A percentile compares a stretch with the other conserved stretches of the same genome.
Conservation (phyloP, 1,140 invertebrate genomes). For the Tetramorium alpestre region DNA sequence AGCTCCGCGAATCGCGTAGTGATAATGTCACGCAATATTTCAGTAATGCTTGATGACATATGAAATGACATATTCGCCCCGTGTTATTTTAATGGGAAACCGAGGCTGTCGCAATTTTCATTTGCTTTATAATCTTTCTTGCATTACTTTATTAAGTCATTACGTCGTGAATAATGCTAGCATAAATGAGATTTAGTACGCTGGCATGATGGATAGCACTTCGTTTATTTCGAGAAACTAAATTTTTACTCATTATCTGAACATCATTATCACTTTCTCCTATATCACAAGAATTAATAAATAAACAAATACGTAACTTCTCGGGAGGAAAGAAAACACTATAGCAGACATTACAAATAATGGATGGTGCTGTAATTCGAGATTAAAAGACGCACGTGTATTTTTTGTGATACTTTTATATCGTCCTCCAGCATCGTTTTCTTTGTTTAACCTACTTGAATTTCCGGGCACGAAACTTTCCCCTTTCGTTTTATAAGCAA, state of each 20-base stretch:
- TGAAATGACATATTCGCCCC: background rate
- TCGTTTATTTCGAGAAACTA: background rate
- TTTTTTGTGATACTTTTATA: background rate
- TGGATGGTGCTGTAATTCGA: background rate
- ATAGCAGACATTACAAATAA: background rate
- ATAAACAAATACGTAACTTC: background rate
- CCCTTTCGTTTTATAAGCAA: background rate
- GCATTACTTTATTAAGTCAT: background rate
- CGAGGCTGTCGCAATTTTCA: background rate
- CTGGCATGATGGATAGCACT: background rate
- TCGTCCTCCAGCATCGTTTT: background rate
- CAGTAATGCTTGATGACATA: background rate
- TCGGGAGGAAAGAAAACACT: background rate
- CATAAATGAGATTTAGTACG: conserved; percentile 6
- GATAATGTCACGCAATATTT: background rate
- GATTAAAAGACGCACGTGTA: background rate
- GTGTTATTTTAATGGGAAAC: background rate
- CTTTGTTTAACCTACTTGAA: conserved; percentile 14
- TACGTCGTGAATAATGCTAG: background rate
- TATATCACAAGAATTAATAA: background rate
- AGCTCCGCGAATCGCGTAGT: background rate
- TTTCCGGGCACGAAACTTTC: background rate
- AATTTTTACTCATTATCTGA: background rate
- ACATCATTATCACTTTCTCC: background rate
- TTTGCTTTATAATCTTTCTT: background rate